Evolutionary conservation across 35 echinoderm and acorn worm genomes (phyloP).

Genomic region (Lytechinus pictus): DNA sequence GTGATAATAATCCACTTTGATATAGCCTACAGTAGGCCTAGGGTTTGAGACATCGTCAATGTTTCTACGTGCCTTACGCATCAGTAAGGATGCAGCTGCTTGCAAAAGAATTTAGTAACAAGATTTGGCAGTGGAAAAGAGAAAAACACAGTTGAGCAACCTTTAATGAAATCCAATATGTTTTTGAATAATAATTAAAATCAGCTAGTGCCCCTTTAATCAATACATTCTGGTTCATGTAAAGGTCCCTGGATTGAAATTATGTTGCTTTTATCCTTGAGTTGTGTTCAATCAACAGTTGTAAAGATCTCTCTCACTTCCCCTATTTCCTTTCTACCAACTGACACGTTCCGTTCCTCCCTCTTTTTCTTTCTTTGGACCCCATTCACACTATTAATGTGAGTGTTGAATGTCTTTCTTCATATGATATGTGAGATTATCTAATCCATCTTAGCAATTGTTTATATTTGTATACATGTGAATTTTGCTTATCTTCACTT

Average conservation of each 20-base stretch:
- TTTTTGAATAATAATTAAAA: not conserved
- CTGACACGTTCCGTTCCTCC: not conserved
- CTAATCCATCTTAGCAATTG: not conserved
- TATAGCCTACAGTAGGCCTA: no score
- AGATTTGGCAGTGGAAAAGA: not conserved
- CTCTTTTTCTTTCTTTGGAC: not conserved
- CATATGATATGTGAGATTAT: not conserved
- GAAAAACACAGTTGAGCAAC: not conserved
- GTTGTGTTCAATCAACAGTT: slow-evolving; percentile 21
- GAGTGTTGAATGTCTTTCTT: not conserved
- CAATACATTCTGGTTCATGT: not conserved
- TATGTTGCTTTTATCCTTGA: not conserved
- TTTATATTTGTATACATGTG: not conserved
- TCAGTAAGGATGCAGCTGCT: not conserved
- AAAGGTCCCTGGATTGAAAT: not conserved
- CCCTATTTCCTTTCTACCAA: not conserved
- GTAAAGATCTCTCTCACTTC: not conserved
- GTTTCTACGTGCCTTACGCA: no score
- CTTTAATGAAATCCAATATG: not conserved
- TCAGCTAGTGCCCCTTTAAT: not conserved
- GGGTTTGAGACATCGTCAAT: no score
- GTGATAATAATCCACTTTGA: no score
- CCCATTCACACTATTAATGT: not conserved
- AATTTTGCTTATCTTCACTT: not conserved
- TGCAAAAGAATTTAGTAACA: not conserved